Evolutionary conservation across 2,113 vertebrate species (phyloP).

Genomic region (Pygoscelis adeliae): DNA sequence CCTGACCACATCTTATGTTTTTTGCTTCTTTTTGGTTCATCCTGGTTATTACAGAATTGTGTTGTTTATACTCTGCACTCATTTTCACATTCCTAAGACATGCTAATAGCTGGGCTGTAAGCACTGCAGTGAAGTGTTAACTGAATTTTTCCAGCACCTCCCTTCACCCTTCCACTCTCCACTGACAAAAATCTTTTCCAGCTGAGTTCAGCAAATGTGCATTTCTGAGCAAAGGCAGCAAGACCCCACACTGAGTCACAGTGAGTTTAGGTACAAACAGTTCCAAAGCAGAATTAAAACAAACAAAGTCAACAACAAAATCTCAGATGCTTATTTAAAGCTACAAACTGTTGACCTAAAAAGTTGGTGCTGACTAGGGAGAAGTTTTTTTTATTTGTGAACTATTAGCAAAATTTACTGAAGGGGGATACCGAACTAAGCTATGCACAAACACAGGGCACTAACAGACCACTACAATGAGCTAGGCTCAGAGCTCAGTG

Average conservation of each 20-base stretch:
- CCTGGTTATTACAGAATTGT: neutral
- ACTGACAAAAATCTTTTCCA: neutral
- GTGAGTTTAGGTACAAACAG: neutral
- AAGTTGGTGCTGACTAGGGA: neutral
- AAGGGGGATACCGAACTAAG: neutral
- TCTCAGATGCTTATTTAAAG: neutral
- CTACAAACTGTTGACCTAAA: neutral
- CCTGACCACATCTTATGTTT: fast-evolving
- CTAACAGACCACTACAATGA: fast-evolving
- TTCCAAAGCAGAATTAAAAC: neutral
- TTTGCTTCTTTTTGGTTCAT: neutral
- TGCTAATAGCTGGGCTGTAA: neutral
- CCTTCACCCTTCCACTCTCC: neutral
- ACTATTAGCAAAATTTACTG: neutral
- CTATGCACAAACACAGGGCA: neutral
- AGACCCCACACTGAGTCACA: neutral
- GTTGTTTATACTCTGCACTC: neutral
- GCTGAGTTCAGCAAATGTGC: neutral
- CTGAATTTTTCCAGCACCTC: neutral
- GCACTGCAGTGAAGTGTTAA: neutral
- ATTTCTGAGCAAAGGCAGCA: neutral
- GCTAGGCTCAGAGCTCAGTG: neutral
- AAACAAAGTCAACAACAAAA: neutral
- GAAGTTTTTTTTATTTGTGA: neutral
- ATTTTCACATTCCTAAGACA: neutral